Base-by-base conservation (phyloP, 2,888 invertebrate species). In the Ormyrus nitidulus region DNA sequence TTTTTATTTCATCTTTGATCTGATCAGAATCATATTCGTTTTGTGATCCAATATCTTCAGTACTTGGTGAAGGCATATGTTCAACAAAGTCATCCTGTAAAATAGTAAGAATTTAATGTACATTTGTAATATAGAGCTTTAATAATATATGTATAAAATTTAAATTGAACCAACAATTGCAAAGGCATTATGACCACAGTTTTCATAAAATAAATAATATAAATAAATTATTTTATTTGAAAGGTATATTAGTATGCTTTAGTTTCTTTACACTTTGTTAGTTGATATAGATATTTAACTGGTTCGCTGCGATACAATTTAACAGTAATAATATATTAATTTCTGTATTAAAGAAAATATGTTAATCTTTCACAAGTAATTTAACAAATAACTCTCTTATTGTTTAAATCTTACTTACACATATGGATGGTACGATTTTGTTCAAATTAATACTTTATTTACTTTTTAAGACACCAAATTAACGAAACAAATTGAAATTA, bases 71-170 rank as follows among this genome's bases (percentile, higher is more conserved):
- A 34, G 85, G 86, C 7, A 85, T 82, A 10, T 86, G 86, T 59
- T 89, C 89, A 64, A 83, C 76, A 77, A 86, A 89, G 61, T 89
- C 89, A 49, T 88, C 88, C 88, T 89, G 82, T 6, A 85, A 84
- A 56, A 78, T 34, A 80, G n/a, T 3, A 34, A 34, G 34, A 34
- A 34, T 34, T 34, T 34, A 34, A 34, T 46, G 65, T 48, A 56
- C 4, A 62, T n/a, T 34, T 54, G 11, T 48, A 10, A 13, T 46
- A 53, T 6, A 59, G 34, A 34, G 34, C 34, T 34, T 34, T 34
- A 68, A 71, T 59, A 9, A 61, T 53, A 54, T 11, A 58, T 19
- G 13, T 65, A 34, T 34, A 44, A 48, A 77, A 5, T 10, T 54
- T 54, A 13, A 61, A 69, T 46, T 69, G 49, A 59, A 59, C 9